Evolutionary conservation across 2,888 invertebrate genomes (phyloP), one percentile per base, ranked within the genome.

Genomic region (Steromphala cineraria): DNA sequence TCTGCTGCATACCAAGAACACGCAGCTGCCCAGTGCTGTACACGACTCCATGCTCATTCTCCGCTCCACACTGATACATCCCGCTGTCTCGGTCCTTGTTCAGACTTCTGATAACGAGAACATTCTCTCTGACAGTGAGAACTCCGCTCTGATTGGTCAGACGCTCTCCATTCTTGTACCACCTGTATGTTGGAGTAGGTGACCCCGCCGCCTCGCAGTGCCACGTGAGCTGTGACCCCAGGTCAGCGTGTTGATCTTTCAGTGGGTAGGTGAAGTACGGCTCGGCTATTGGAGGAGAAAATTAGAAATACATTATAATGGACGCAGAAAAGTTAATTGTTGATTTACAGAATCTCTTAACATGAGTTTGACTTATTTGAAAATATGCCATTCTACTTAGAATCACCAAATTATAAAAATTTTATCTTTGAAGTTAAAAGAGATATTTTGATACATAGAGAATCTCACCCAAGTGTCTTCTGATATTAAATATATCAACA

Each of bases 21-120:
- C 91, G 99, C 98, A 93, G 97, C 98, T 97, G 98, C 98, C 52
- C 97, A 98, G 85, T 81, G 52, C 90, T 90, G n/a, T 90, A 76
- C 19, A 91, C 86, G 0, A 83, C 83, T 1, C 92, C 92, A 79
- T 83, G 88, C 19, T 83, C 36, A 82, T 92, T 92, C 7, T 79
- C 76, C 0, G 89, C 92, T 19, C 75, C 81, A 78, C 92, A 92
- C 81, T 90, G 90, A 81, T 92, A 92, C n/a, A 83, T 79, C 0
- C 89, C 90, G 79, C 96, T 96, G 93, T 87, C 83, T 13, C 79
- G 53, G 0, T 80, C 79, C 15, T 67, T 36, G 19, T 86, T 78
- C 0, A 87, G 74, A 28, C 82, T 84, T 4, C 75, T 62, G 40
- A 92, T 86, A 28, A 83, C 84, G 28, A 91, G 78, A 13, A 87